Base-by-base conservation (phyloP, 2,888 invertebrate genomes). In the Hermaeophaga mercurialis region DNA sequence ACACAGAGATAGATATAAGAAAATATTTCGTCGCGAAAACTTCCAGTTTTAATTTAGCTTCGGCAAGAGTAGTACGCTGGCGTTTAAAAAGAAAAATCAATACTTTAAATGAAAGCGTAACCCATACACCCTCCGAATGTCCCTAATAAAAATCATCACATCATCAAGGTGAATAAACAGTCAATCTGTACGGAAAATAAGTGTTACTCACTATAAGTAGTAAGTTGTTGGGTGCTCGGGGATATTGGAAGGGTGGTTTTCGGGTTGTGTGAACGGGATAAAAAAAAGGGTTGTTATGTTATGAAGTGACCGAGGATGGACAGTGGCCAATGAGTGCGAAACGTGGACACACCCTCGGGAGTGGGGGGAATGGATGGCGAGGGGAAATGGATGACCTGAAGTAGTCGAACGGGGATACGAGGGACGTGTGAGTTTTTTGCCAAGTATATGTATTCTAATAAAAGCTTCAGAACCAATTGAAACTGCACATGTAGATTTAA, bases 21-120 rank as follows among this genome's bases (percentile, higher is more conserved):
- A 73, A 72, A 70, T 73, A 71, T 70, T 70, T 59, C 70, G 60
- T 66, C 62, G 66, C 67, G 69, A 68, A 70, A 64, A 61, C 64
- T 66, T 68, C 73, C 75, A 76, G 75, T 76, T 75, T 75, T 75
- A 76, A 75, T 75, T 75, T 72, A 63, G 73, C 71, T 61, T 66
- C 69, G 69, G 67, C 38, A 45, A 56, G 65, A 64, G 68, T 55
- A 60, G 62, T 63, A 65, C 68, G 66, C 56, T 63, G 56, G 54
- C 41, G 59, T 50, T 62, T 64, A 59, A 58, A 63, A 66, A 66
- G 43, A 55, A 64, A 66, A 64, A 66, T 64, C 64, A 56, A 67
- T 64, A 60, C 38, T 44, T 8, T 38, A 46, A 58, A 54, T 54
- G 46, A 46, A 24, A 43, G 14, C 14, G 18, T 31, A 31, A 31